Evolutionary conservation across 2,888 invertebrate species (phyloP), one percentile per base, ranked within the genome.

Genomic region (Eristalinus sepulchralis): DNA sequence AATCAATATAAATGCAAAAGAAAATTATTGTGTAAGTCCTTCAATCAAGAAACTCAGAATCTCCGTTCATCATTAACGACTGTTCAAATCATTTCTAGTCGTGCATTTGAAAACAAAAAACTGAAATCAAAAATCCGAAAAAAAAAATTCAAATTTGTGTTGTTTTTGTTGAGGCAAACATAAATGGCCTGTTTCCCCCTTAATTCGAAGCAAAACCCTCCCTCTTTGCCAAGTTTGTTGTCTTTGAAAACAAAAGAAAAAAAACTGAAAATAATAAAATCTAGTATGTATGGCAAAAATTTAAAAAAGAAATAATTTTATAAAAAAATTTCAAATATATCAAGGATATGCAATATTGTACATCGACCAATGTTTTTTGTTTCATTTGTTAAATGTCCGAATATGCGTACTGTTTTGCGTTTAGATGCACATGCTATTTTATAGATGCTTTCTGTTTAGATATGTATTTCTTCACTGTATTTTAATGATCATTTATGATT

Each of bases 311-410:
- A 63, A 53, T 70, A 47, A 53, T 10, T 59, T 60, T 13, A 47
- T 22, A 27, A 70, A 70, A 27, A 70, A 70, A 78, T 62, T 66
- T 60, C 2, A 27, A 27, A 75, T 70, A 80, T 62, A 47, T 47
- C 47, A 62, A 71, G 59, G 70, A 78, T 71, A 86, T 88, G 84
- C 88, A 88, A 89, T 89, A 88, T 89, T 89, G 89, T 89, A 88
- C 89, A 89, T 88, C 89, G 89, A 89, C 89, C 87, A 84, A 76
- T 39, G 17, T 22, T 63, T 59, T 67, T 76, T 53, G 47, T 68
- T 76, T 76, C 39, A 59, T 59, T 53, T 53, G 20, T 22, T 63
- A 17, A 60, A 76, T 67, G 60, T 76, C 24, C 17, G 33, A 53
- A 55, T 10, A 27, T 77, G 34, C 60, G 11, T 55, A 63, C 27